Conservation (phyloP, 2,797 vertebrate species). For the Selene dorsalis region DNA sequence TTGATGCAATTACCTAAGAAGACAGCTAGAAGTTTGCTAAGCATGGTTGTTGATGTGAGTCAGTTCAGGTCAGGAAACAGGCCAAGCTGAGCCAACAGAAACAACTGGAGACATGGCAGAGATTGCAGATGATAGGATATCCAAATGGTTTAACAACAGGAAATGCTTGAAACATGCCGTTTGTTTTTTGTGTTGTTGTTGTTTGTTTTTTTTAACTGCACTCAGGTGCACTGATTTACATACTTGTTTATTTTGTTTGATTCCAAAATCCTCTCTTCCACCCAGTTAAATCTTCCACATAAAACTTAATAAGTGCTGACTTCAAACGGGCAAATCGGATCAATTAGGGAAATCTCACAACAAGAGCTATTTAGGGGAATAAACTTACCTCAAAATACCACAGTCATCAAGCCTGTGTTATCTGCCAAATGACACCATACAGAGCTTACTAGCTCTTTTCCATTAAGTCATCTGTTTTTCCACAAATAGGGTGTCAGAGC, state of each 20-base stretch:
- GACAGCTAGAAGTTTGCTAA: neutral
- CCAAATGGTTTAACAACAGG: conserved; percentile 69
- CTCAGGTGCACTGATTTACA: conserved; percentile 84
- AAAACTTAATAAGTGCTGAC: conserved; percentile 80
- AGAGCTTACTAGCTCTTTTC: conserved; percentile 67
- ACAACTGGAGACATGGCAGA: conserved; percentile 39
- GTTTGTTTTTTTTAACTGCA: conserved; percentile 77
- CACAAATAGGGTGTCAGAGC: conserved; percentile 42
- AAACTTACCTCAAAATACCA: conserved; percentile 63
- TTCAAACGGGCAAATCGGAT: conserved; percentile 77
- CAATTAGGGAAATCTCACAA: conserved; percentile 74
- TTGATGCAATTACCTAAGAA: neutral
- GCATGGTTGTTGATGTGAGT: conserved; percentile 22
- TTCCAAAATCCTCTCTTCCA: conserved; percentile 70
- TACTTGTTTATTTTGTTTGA: conserved; percentile 77
- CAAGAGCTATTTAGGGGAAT: conserved; percentile 59
- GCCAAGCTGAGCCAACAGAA: conserved; percentile 57
- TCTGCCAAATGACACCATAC: conserved; percentile 76
- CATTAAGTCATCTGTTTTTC: conserved; percentile 79
- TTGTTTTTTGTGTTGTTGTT: conserved; percentile 32
- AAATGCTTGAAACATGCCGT: conserved; percentile 68
- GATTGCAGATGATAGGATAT: conserved; percentile 55
- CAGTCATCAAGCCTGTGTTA: conserved; percentile 53
- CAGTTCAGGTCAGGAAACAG: conserved; percentile 33
- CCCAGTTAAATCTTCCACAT: conserved; percentile 76